phyloP scores from a whole-genome alignment of 2,797 vertebrate species.

The Protosalanx chinensis region DNA sequence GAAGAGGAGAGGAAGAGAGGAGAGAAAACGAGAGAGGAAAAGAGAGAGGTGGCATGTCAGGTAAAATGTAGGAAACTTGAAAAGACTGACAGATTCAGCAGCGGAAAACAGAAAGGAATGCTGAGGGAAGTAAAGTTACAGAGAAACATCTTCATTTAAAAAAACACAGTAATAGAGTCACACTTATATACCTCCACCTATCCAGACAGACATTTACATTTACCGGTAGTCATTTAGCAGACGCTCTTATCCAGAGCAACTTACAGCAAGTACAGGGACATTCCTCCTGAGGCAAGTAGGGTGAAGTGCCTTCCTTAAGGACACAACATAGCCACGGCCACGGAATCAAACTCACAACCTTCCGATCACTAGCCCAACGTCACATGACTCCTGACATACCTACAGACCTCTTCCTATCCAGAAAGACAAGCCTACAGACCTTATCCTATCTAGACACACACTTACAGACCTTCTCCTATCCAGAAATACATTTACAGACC shows the following conservation, averaged over 20 bases:
- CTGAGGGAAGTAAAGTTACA: not conserved
- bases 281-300: not conserved
- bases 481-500: not conserved
- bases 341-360: too few species aligned
- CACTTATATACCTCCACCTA: constrained; percentile 11
- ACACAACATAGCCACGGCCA: too few species aligned
- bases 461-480: not conserved
- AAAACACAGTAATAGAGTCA: not conserved
- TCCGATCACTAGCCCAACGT: too few species aligned
- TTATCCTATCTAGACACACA: constrained; percentile 15
- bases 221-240: not conserved
- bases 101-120: too few species aligned
- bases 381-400: not conserved
- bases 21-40: not conserved
- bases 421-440: not conserved
- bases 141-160: too few species aligned
- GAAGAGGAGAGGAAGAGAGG: not conserved
- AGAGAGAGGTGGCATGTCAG: not conserved
- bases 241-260: not conserved
- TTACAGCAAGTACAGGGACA: not conserved
- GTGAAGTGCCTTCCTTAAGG: too few species aligned
- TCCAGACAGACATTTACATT: not conserved
- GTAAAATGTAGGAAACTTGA: not conserved
- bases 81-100: not conserved
- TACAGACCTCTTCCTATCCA: too few species aligned